Evolutionary conservation across 2,797 vertebrate genomes (phyloP).

Genomic region (Diceros bicornis): DNA sequence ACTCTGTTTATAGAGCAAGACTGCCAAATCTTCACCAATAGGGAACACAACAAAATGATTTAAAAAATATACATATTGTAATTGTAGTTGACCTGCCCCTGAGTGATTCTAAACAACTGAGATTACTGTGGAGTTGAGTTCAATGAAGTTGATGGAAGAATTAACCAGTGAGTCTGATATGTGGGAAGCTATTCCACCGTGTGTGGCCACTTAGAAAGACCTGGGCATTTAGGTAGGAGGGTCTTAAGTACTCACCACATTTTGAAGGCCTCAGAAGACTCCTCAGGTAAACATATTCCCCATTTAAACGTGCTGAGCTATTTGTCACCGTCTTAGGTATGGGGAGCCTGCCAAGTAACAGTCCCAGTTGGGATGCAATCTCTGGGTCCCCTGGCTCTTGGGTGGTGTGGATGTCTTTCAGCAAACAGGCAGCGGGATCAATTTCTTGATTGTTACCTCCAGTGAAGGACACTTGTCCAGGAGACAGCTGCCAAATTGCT

Average conservation of each 20-base stretch:
- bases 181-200: not conserved
- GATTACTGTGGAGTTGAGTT: not conserved
- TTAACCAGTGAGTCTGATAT: not conserved
- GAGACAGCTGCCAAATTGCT: conserved; percentile 44
- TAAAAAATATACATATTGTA: not conserved
- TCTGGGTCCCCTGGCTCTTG: not conserved
- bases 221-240: not conserved
- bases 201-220: not conserved
- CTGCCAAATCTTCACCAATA: not conserved
- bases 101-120: not conserved
- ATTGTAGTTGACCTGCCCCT: not conserved
- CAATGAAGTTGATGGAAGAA: not conserved
- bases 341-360: not conserved
- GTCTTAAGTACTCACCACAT: not conserved
- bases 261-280: not conserved
- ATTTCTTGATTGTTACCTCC: not conserved
- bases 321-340: not conserved
- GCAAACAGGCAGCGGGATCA: not conserved
- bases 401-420: not conserved
- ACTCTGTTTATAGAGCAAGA: not conserved
- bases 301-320: not conserved
- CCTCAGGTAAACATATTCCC: not conserved
- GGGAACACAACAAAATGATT: not conserved
- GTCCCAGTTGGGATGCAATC: not conserved
- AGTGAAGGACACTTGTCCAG: conserved; percentile 10